Base-by-base conservation (phyloP, 2,113 vertebrate genomes). In the Orientallactaga bullata region DNA sequence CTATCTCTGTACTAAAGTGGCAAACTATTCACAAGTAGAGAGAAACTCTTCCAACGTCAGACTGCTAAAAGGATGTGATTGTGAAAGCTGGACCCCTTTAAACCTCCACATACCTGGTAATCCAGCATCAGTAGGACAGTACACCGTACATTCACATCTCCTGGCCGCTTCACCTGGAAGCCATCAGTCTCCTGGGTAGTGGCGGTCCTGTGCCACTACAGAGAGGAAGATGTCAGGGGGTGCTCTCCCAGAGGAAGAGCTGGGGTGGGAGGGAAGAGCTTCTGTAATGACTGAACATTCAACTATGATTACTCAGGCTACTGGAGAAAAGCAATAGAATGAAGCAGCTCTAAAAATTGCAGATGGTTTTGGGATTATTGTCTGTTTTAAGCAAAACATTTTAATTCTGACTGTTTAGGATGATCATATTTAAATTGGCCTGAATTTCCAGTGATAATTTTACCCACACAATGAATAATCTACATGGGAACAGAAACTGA, bases 181-280 rank as follows among this genome's bases (percentile, higher is more conserved):
- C 99, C 99, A 3, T 99, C 99, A 0, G 99, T 99, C 98, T 99
- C 99, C 98, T 99, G 99, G 95, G 99, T 99, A 10, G 99, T 99
- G 82, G 99, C 99, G 72, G 99, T 99, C 97, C 99, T 99, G 98
- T 99, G 99, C 99, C 99, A 99, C 99, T 99, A 97, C 24, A 89
- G 92, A 91, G 93, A 90, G 91, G 96, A 88, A 96, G 94, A 88
- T 94, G 87, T 97, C 66, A 76, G 47, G 72, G 97, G 23, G 68
- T 92, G 93, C 96, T 96, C 97, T 96, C 88, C 96, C 97, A 96
- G 89, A 90, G 96, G 95, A 96, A 97, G 95, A 97, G 90, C 93
- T 96, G 78, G 92, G 87, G 91, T 79, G 93, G 94, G 96, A 95
- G 95, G 96, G 96, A 96, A 95, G 96, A 96, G 92, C 94, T 80